Base-by-base conservation (phyloP, 2,888 invertebrate species). In the Aquatica leii region DNA sequence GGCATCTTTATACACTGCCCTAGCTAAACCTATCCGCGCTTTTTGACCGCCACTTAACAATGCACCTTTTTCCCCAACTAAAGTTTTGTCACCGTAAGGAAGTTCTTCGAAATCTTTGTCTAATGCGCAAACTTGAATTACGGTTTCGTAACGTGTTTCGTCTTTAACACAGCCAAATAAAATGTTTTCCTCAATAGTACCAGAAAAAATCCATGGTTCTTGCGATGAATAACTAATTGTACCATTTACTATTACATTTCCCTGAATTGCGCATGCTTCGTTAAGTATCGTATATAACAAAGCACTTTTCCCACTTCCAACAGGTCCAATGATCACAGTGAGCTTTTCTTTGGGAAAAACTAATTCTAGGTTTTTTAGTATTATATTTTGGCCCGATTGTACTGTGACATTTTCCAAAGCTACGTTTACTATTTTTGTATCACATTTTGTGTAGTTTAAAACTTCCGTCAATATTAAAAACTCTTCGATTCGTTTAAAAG, bases 251-350 rank as follows among this genome's bases (percentile, higher is more conserved):
- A 3, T 8, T 9, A 46, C 17, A 15, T 18, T 6, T 11, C 46
- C 46, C 18, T 20, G 3, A 18, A 20, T 18, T 17, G 18, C 8
- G 11, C 9, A n/a, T 4, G 20, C 2, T n/a, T 46, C 46, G 5
- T 18, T 18, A 5, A 18, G 46, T 46, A 46, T 6, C 1, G 20
- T 18, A 18, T 86, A 83, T 0, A 86, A 73, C 17, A 86, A 65
- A 0, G 84, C 84, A 68, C 80, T 82, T 78, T 90, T 96, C 75
- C 96, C 96, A 31, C 92, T 86, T 3, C 95, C 96, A n/a, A 95
- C 95, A 0, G 94, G 88, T n/a, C 96, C 96, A 65, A 96, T 91
- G 12, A 96, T 85, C 1, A 92, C 94, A 70, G 91, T 88, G 76
- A 69, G 81, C 78, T 18, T 79, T 77, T 86, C 86, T 82, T 73